Conservation (phyloP, 1,140 invertebrate genomes). For the Drosophila repleta region DNA sequence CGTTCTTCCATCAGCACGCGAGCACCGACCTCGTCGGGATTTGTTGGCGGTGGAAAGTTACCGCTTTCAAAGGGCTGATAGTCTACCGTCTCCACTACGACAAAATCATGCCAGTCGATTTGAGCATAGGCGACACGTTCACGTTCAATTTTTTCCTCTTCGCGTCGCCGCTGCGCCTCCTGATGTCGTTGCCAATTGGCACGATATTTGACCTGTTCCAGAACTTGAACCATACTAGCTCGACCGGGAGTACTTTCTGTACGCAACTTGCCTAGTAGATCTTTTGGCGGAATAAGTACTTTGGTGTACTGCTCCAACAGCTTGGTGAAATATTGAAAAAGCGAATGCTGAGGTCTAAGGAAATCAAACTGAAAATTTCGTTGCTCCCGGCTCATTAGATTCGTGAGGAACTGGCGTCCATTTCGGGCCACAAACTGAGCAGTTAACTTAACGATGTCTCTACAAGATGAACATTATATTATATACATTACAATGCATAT, state of each 20-base stretch:
- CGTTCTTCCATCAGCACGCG: conserved; percentile 92
- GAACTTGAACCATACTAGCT: conserved; percentile 88
- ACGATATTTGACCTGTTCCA: conserved; percentile 96
- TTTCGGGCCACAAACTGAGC: conserved; percentile 99
- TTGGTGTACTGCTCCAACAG: conserved; percentile 99
- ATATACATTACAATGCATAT: neutral
- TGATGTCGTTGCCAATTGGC: conserved; percentile 98
- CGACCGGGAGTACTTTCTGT: conserved; percentile 87
- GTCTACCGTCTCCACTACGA: conserved; percentile 99
- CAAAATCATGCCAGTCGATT: conserved; percentile 99
- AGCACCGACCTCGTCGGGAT: conserved; percentile 97
- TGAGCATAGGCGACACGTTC: conserved; percentile 98
- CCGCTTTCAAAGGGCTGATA: conserved; percentile 98
- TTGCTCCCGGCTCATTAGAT: conserved; percentile 99
- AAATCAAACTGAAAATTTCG: conserved; percentile 99
- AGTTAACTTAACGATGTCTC: conserved; percentile 98
- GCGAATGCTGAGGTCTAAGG: conserved; percentile 97
- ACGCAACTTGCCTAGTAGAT: conserved; percentile 91
- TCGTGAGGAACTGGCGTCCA: conserved; percentile 98
- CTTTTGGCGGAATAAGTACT: conserved; percentile 97
- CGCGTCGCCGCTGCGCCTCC: conserved; percentile 94
- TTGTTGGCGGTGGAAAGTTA: conserved; percentile 98
- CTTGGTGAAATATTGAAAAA: conserved; percentile 99
- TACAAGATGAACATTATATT: conserved; percentile 83
- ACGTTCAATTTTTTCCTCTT: conserved; percentile 97